Evolutionary conservation across 2,888 invertebrate genomes (phyloP).

Genomic region (Xanthorhoe spadicearia): DNA sequence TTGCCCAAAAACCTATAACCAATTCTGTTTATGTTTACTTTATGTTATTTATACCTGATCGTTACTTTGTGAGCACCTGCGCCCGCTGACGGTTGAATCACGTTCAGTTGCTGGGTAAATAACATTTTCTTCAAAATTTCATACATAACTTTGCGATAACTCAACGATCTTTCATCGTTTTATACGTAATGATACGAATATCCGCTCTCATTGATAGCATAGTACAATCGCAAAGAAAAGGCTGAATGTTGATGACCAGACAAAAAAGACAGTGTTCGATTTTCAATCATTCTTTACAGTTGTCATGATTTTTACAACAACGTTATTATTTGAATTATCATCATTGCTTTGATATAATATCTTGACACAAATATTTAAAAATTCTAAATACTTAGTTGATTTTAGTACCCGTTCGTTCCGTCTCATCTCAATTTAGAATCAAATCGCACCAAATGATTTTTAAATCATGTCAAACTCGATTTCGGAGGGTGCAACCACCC

Average conservation of each 20-base stretch:
- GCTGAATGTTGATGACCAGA: no score
- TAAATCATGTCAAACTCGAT: conserved; percentile 19
- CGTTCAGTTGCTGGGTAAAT: conserved; percentile 7
- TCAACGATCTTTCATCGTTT: conserved; percentile 21
- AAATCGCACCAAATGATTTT: conserved; percentile 15
- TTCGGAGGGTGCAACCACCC: conserved; percentile 5
- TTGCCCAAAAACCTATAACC: no score
- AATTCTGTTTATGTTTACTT: not conserved
- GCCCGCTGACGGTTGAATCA: conserved; percentile 8
- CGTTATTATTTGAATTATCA: no score
- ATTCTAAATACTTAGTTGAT: no score
- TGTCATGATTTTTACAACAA: no score
- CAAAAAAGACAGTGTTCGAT: no score
- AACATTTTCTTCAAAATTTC: conserved; percentile 17
- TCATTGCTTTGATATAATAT: no score
- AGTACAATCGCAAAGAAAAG: not conserved
- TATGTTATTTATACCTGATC: not conserved
- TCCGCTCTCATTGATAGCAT: conserved; percentile 33
- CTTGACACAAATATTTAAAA: no score
- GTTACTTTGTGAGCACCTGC: conserved; percentile 9
- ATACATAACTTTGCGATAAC: conserved; percentile 16
- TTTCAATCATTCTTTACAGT: no score
- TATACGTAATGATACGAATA: conserved; percentile 26
- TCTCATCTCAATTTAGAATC: conserved; percentile 7
- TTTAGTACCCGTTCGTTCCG: not conserved